A percentile compares a stretch with the other conserved stretches of the same genome.
Evolutionary conservation across 37 sponge, comb jelly and placozoan species (phyloP).

Genomic region (Haliclona indistincta): DNA sequence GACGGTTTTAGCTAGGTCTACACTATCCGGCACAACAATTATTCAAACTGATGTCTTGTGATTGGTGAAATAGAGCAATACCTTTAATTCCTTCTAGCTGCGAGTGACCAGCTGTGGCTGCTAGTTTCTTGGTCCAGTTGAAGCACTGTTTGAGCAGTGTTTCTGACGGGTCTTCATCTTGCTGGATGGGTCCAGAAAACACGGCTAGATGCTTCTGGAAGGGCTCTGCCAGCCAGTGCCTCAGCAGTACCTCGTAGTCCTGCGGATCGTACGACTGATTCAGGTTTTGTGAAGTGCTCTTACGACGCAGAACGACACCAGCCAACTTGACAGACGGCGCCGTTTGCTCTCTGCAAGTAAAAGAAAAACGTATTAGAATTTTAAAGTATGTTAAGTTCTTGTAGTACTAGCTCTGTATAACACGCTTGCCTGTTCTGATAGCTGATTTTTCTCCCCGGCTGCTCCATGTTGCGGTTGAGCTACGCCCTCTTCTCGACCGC

Average conservation of each 20-base stretch:
- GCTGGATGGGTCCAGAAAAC: constrained; percentile 43
- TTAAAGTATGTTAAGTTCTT: too few relatives aligned
- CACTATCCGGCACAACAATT: too few relatives aligned
- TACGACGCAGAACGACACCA: constrained; percentile 51
- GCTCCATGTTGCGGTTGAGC: too few relatives aligned
- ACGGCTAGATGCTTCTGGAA: constrained; percentile 30
- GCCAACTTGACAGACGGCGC: constrained; percentile 27
- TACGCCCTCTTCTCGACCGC: too few relatives aligned
- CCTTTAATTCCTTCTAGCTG: constrained; percentile 13
- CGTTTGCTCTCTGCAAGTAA: constrained; percentile 11
- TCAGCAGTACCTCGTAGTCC: constrained; percentile 67
- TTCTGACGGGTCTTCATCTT: constrained; percentile 34
- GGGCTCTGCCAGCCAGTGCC: constrained; percentile 44
- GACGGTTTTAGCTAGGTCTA: too few relatives aligned
- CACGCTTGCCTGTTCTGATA: too few relatives aligned
- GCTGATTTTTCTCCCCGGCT: too few relatives aligned
- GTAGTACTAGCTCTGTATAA: too few relatives aligned
- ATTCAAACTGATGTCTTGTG: too few relatives aligned
- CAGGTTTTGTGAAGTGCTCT: constrained; percentile 15
- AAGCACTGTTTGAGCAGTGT: constrained; percentile 21
- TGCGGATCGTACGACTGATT: constrained; percentile 28
- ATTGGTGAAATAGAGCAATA: too few relatives aligned
- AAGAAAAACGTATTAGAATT: neutral
- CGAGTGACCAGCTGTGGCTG: constrained; percentile 5
- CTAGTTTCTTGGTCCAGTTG: constrained; percentile 37